phyloP scores from a whole-genome alignment of 2,797 vertebrate species.

The Ispidina lecontei region DNA sequence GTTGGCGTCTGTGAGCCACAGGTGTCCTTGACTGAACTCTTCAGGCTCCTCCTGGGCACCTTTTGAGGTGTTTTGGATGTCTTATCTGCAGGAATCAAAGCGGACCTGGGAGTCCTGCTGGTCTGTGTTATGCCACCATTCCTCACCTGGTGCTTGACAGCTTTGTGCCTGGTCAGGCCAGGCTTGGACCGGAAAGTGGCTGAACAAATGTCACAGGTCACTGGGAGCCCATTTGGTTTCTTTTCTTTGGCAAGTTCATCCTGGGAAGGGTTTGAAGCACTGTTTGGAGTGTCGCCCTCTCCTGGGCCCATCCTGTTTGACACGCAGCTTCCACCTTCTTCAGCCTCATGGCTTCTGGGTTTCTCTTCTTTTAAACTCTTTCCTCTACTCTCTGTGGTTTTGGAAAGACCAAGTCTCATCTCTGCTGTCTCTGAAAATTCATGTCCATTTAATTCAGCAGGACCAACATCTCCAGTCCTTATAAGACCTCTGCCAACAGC shows the following conservation, averaged over 20 bases:
- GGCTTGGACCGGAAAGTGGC: conserved; percentile 90
- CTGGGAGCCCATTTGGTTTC: background rate
- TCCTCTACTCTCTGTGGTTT: background rate
- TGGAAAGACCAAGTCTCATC: background rate
- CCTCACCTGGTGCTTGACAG: conserved; percentile 88
- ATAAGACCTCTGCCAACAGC: background rate
- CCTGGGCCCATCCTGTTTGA: background rate
- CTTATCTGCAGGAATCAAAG: background rate
- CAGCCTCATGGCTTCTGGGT: background rate
- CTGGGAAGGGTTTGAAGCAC: conserved; percentile 35
- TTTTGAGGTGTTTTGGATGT: conserved; percentile 20
- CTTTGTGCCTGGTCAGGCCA: conserved; percentile 93
- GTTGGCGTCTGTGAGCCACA: background rate
- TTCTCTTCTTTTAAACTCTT: background rate
- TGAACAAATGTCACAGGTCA: conserved; percentile 89
- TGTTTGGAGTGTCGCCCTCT: background rate
- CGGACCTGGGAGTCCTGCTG: background rate
- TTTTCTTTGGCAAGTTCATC: conserved; percentile 68
- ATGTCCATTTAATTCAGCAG: background rate
- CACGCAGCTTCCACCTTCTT: background rate
- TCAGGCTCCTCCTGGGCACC: conserved; percentile 42
- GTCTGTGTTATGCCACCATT: conserved; percentile 41
- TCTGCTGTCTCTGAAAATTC: background rate
- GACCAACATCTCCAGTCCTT: background rate
- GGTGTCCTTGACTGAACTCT: background rate